Conservation (phyloP, 1,140 invertebrate species). For the Trachymyrmex cornetzi region DNA sequence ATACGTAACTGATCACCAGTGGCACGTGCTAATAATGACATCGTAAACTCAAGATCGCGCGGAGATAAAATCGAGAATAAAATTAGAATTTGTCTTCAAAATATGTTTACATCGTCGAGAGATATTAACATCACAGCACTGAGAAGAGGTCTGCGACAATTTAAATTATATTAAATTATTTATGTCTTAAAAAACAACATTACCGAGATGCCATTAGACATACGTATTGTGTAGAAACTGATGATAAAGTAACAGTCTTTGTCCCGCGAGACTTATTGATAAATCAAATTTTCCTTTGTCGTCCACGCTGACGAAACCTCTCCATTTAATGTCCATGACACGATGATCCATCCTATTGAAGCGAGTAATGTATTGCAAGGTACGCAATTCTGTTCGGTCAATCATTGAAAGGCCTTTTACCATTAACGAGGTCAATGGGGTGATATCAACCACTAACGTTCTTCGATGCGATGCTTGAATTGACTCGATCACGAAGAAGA, state of each 20-base stretch:
- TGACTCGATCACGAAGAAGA: not conserved
- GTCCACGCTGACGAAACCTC: not conserved
- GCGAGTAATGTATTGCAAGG: conserved; percentile 45
- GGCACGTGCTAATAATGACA: conserved; percentile 15
- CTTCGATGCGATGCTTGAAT: conserved; percentile 18
- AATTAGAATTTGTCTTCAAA: conserved; percentile 6
- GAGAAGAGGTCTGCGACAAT: not conserved
- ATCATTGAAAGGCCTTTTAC: conserved; percentile 62
- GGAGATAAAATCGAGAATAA: conserved; percentile 34
- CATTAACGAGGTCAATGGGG: conserved; percentile 63
- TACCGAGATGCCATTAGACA: not conserved
- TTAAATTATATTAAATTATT: conserved; percentile 2
- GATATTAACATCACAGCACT: not conserved
- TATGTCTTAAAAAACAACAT: not conserved
- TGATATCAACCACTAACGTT: conserved; percentile 31
- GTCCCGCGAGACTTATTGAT: not conserved
- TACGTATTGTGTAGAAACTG: not conserved
- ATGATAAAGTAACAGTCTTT: not conserved
- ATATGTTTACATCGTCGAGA: not conserved
- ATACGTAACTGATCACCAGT: conserved; percentile 3
- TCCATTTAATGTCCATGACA: conserved; percentile 7
- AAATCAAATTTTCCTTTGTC: conserved; percentile 12
- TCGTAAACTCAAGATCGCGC: not conserved
- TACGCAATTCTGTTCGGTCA: conserved; percentile 56
- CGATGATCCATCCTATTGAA: conserved; percentile 51